Evolutionary conservation across 1,140 invertebrate species (phyloP).

Genomic region (Drosophila sproati): DNA sequence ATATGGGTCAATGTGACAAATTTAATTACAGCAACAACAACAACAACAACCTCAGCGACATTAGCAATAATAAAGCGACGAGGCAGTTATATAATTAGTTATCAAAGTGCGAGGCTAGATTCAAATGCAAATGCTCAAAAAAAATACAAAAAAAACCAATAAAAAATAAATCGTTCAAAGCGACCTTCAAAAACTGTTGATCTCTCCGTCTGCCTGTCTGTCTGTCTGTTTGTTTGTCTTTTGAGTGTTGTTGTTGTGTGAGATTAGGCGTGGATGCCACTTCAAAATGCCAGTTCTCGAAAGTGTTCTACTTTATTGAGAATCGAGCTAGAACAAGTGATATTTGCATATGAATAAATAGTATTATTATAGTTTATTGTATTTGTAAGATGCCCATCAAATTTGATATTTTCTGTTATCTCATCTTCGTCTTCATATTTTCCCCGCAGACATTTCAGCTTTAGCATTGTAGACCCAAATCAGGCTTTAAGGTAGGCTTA

Average conservation of each 20-base stretch:
- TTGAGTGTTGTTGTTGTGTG: background rate
- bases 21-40: slow-evolving; percentile 27
- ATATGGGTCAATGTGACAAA: slow-evolving; percentile 58
- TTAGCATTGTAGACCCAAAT: too few relatives aligned
- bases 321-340: background rate
- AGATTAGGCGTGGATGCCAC: slow-evolving; percentile 15
- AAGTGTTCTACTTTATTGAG: slow-evolving; percentile 27
- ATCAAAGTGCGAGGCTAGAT: slow-evolving; percentile 31
- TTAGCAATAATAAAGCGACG: background rate
- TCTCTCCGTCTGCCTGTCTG: slow-evolving; percentile 2
- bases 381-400: too few relatives aligned
- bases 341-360: slow-evolving; percentile 43
- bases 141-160: background rate
- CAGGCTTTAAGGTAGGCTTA: too few relatives aligned
- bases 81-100: slow-evolving; percentile 19
- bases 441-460: too few relatives aligned
- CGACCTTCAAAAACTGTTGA: slow-evolving; percentile 37
- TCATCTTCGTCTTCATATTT: too few relatives aligned
- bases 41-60: background rate
- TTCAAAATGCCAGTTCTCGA: slow-evolving; percentile 13
- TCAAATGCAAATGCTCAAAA: slow-evolving; percentile 51
- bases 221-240: background rate
- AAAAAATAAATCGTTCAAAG: background rate
- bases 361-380: background rate
- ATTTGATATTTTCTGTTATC: background rate